Conservation (phyloP, 2,113 vertebrate genomes). For the Grantiella picta region DNA sequence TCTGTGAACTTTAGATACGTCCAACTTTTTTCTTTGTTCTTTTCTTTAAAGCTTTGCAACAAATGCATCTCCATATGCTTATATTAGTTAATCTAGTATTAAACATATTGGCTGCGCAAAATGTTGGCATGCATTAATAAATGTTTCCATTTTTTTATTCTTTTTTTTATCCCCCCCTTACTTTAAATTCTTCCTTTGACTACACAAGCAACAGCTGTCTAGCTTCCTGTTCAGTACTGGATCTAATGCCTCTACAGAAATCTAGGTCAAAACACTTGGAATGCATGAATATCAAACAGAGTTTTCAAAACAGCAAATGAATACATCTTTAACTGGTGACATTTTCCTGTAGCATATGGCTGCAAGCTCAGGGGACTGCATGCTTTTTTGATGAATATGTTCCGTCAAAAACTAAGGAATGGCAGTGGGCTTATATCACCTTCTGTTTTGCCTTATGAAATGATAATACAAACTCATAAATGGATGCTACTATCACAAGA, state of each 20-base stretch:
- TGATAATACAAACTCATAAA: slow-evolving; percentile 85
- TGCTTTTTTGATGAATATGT: slow-evolving; percentile 95
- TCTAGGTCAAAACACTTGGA: slow-evolving; percentile 88
- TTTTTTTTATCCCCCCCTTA: slow-evolving; percentile 61
- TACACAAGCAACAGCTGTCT: slow-evolving; percentile 87
- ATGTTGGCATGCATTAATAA: slow-evolving; percentile 87
- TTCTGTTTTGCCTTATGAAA: slow-evolving; percentile 95
- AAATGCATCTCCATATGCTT: slow-evolving; percentile 86
- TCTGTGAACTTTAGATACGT: slow-evolving; percentile 77
- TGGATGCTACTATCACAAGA: slow-evolving; percentile 68
- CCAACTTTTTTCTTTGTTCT: slow-evolving; percentile 83
- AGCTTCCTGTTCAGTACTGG: slow-evolving; percentile 80
- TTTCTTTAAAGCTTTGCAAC: slow-evolving; percentile 83
- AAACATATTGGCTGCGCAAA: slow-evolving; percentile 84
- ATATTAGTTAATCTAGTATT: slow-evolving; percentile 86
- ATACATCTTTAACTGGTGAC: slow-evolving; percentile 97
- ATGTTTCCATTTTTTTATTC: slow-evolving; percentile 82
- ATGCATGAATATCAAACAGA: slow-evolving; percentile 93
- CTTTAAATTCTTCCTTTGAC: slow-evolving; percentile 83
- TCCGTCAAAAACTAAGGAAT: slow-evolving; percentile 88
- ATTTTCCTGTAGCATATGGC: slow-evolving; percentile 97
- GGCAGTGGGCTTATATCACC: slow-evolving; percentile 85
- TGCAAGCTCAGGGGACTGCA: slow-evolving; percentile 90
- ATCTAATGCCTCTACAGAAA: slow-evolving; percentile 83
- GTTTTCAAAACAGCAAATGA: slow-evolving; percentile 93